These are phyloP conservation scores for Lutraria lutraria DNA, from an alignment of 2,888 invertebrate species.

Conservation along the genomic window DNA sequence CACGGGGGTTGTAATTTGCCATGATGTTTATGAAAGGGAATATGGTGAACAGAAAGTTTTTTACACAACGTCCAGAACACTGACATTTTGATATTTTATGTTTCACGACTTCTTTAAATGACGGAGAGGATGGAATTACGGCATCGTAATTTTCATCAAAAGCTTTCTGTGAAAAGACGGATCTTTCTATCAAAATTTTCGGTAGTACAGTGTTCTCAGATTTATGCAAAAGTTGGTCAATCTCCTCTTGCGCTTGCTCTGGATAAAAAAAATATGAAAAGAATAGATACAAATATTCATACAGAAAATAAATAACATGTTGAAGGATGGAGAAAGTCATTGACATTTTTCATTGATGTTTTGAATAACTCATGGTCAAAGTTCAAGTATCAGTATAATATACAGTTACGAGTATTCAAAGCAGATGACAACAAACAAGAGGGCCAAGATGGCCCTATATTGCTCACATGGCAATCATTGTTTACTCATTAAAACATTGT, in stretches of 20 bases:
- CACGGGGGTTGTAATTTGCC: constrained; percentile 78
- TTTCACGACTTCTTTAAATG: constrained; percentile 63
- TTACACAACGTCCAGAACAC: constrained; percentile 75
- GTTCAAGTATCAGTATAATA: too few relatives aligned
- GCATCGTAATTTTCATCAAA: constrained; percentile 79
- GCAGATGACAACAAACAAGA: too few relatives aligned
- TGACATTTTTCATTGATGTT: too few relatives aligned
- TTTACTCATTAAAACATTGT: too few relatives aligned
- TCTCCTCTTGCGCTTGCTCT: constrained; percentile 48
- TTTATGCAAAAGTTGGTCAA: constrained; percentile 27
- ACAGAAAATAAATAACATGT: too few relatives aligned
- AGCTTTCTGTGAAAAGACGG: constrained; percentile 79
- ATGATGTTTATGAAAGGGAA: constrained; percentile 84
- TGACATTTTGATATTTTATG: constrained; percentile 73
- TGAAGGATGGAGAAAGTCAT: too few relatives aligned
- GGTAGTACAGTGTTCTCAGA: constrained; percentile 45
- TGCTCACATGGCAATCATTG: too few relatives aligned
- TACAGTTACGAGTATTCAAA: too few relatives aligned
- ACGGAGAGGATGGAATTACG: constrained; percentile 58
- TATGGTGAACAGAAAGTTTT: constrained; percentile 70
- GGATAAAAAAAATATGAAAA: neutral
- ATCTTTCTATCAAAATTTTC: constrained; percentile 76
- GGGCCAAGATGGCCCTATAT: too few relatives aligned
- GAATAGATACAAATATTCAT: too few relatives aligned
- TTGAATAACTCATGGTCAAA: neutral